Base-by-base conservation (phyloP, 2,888 invertebrate genomes). In the Glomeris marginata region DNA sequence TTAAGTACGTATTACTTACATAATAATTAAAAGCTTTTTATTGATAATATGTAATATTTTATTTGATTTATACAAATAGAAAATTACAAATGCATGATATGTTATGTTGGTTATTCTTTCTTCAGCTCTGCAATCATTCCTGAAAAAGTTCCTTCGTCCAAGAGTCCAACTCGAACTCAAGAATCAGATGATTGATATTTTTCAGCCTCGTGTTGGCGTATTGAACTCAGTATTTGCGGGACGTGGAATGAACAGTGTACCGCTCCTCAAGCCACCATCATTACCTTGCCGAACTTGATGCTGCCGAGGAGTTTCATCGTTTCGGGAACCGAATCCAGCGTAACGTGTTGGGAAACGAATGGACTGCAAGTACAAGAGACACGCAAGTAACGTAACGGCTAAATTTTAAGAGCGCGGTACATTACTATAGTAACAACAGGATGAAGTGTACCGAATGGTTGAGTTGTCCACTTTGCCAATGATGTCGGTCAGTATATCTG, bases 381-480 rank as follows among this genome's bases (percentile, higher is more conserved):
- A 36, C 13, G 18, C 42, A 37, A 50, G 18, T 15, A 35, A 45
- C 18, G 15, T 16, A 15, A 10, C 16, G 18, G 41, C 15, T 35
- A 41, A 34, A 51, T 40, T 28, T 18, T 36, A 5, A 45, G 16
- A 22, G 21, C 21, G 3, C 2, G 11, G 18, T 35, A 20, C 45
- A 52, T 2, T 13, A 21, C 15, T n/a, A 34, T 20, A 16, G 4
- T 45, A 44, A 43, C n/a, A n/a, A n/a, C n/a, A n/a, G n/a, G n/a
- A n/a, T n/a, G n/a, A n/a, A n/a, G n/a, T n/a, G 53, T 59, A 69
- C 69, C 63, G 63, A 33, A 69, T 57, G n/a, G 60, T 57, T 52
- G 65, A 63, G 50, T 64, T 62, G 33, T 64, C 65, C 21, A 70
- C 55, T 55, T 68, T 69, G 22, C 68, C 66, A 57, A 69, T 61